Percentiles rank a stretch among this genome's conserved stretches.
phyloP scores from a whole-genome alignment of 2,113 vertebrate genomes.

The Phrynosoma blainvillii region DNA sequence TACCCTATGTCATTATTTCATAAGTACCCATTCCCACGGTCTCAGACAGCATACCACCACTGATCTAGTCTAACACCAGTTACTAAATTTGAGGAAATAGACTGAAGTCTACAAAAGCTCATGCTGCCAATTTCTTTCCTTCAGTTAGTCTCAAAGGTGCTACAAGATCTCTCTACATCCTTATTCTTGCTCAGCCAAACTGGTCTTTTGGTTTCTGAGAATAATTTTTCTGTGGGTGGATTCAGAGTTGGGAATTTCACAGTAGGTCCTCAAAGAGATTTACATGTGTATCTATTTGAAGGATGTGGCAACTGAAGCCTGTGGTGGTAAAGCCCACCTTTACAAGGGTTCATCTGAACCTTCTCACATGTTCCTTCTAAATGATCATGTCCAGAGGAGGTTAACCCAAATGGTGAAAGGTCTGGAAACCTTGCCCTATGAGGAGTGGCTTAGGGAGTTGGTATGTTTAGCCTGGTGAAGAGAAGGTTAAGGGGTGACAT shows the following conservation, averaged over 20 bases:
- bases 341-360: not conserved
- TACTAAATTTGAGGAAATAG: not conserved
- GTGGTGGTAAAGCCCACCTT: not conserved
- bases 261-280: not conserved
- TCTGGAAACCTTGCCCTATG: too few species aligned
- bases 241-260: not conserved
- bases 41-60: not conserved
- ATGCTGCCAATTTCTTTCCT: too few species aligned
- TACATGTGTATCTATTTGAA: not conserved
- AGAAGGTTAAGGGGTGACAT: too few species aligned
- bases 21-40: not conserved
- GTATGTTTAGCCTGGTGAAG: too few species aligned
- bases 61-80: not conserved
- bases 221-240: not conserved
- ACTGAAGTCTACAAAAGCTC: too few species aligned
- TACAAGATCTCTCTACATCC: too few species aligned
- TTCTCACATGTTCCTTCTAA: not conserved
- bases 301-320: not conserved
- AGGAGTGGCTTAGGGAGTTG: too few species aligned
- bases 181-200: not conserved
- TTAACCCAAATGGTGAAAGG: not conserved
- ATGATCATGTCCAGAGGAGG: not conserved
- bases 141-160: too few species aligned
- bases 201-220: not conserved
- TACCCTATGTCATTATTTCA: not conserved